Percentiles rank a stretch among this genome's conserved stretches.
Conservation (phyloP, 2,888 invertebrate genomes). For the Holacanthella duospinosa region DNA sequence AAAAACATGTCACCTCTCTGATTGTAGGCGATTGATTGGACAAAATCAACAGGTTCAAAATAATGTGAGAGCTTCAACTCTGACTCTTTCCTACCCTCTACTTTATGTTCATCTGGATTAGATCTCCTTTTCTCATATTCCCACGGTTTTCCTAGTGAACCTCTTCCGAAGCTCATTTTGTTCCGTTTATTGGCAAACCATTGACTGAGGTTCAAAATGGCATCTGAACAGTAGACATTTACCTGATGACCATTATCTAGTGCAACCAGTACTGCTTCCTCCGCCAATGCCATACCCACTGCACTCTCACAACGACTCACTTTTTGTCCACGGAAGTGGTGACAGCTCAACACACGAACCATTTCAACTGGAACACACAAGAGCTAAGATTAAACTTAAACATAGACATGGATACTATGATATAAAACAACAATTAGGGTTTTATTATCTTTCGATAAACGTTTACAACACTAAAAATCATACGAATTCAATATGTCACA, state of each 20-base stretch:
- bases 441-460: too few relatives aligned
- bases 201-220: not conserved
- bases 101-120: not conserved
- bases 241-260: slow-evolving; percentile 50
- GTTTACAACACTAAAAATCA: too few relatives aligned
- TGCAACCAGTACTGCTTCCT: slow-evolving; percentile 52
- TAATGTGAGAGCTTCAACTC: slow-evolving; percentile 37
- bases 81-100: slow-evolving; percentile 5
- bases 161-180: not conserved
- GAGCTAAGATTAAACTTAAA: too few relatives aligned
- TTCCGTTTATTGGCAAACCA: not conserved
- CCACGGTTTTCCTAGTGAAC: slow-evolving; percentile 12
- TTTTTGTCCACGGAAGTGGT: slow-evolving; percentile 56
- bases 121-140: not conserved
- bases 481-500: too few relatives aligned
- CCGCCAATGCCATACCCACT: slow-evolving; percentile 53
- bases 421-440: too few relatives aligned
- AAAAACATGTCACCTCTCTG: slow-evolving; percentile 49
- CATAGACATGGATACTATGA: too few relatives aligned
- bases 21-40: slow-evolving; percentile 56
- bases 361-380: too few relatives aligned
- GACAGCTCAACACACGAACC: slow-evolving; percentile 59
- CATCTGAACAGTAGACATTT: slow-evolving; percentile 40
- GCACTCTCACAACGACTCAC: slow-evolving; percentile 56
- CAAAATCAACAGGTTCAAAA: slow-evolving; percentile 63